Conservation (phyloP, 2,113 vertebrate genomes). For the Ceyx cyanopectus region DNA sequence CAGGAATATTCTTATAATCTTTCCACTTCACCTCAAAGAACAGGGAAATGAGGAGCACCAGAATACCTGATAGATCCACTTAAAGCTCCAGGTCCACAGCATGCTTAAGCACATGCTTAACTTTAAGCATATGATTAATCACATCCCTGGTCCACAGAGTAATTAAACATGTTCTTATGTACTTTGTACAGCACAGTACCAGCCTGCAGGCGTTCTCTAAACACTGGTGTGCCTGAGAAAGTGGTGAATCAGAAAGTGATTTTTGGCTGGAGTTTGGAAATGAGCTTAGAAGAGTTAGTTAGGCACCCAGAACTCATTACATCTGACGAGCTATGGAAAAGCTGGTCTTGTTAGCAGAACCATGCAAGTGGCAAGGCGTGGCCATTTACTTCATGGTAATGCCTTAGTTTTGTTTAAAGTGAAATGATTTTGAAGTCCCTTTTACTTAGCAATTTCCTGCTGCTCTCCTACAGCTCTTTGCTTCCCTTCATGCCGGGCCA, state of each 20-base stretch:
- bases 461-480: neutral
- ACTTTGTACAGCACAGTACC: slow-evolving; percentile 3
- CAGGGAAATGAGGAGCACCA: neutral
- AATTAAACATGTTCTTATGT: slow-evolving; percentile 52
- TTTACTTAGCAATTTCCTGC: slow-evolving; percentile 4
- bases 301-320: slow-evolving; percentile 3
- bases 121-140: slow-evolving; percentile 52
- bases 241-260: slow-evolving; percentile 54
- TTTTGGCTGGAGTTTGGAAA: slow-evolving; percentile 54
- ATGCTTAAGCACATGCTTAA: slow-evolving; percentile 46
- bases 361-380: neutral
- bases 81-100: neutral
- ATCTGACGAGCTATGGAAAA: slow-evolving; percentile 20
- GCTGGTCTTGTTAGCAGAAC: slow-evolving; percentile 16
- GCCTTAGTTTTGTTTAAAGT: slow-evolving; percentile 21
- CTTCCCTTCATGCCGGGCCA: neutral
- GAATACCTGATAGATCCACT: neutral
- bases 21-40: neutral
- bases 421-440: neutral
- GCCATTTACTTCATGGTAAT: slow-evolving; percentile 23
- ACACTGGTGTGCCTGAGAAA: slow-evolving; percentile 52
- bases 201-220: slow-evolving; percentile 40
- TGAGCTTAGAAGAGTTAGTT: neutral
- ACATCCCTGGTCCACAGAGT: neutral
- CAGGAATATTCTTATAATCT: neutral